Conservation (phyloP, 2,888 invertebrate species). For the Gastracanthus pulcherrimus region DNA sequence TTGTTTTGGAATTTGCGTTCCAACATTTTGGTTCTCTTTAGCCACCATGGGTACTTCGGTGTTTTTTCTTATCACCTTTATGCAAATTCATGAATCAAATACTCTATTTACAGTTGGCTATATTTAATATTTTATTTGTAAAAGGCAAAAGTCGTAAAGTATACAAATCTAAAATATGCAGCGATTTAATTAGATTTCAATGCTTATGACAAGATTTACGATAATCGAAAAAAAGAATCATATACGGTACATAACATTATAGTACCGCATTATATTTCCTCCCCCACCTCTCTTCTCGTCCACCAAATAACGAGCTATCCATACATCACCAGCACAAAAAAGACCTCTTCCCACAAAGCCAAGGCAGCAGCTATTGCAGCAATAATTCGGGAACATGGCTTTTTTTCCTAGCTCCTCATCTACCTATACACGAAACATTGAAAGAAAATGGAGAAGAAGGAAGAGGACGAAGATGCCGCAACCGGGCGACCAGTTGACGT, state of each 20-base stretch:
- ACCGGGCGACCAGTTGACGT: constrained; percentile 9
- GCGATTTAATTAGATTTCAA: background rate
- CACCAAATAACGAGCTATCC: background rate
- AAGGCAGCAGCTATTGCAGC: background rate
- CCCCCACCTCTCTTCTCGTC: background rate
- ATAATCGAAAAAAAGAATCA: background rate
- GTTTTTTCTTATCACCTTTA: too few species aligned
- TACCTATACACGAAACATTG: background rate
- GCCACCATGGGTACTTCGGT: too few species aligned
- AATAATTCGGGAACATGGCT: constrained; percentile 30
- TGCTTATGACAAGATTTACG: background rate
- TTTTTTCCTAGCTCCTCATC: background rate
- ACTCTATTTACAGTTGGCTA: too few species aligned
- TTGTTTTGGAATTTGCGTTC: too few species aligned
- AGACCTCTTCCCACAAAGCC: background rate
- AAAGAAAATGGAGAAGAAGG: background rate
- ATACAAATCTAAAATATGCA: too few species aligned
- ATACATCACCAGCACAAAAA: background rate
- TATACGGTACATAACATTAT: background rate
- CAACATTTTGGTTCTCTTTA: too few species aligned
- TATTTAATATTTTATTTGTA: background rate
- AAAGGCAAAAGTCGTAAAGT: too few species aligned
- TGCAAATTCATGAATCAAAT: too few species aligned
- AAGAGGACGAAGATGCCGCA: constrained; percentile 35
- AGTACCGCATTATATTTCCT: background rate